Conservation (phyloP, 1,140 invertebrate species). For the Phocides pigmalion region DNA sequence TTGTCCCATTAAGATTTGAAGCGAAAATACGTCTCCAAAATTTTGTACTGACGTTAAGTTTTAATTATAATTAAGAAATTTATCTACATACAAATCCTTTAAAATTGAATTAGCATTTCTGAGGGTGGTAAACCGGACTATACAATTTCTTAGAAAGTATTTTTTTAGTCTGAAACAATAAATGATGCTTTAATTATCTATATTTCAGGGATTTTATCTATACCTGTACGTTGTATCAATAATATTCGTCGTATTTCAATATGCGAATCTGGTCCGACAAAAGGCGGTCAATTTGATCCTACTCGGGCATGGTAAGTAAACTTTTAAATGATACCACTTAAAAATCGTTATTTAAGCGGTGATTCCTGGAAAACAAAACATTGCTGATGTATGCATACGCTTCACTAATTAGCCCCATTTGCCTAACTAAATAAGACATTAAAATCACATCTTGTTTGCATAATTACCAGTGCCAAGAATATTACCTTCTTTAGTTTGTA, state of each 20-base stretch:
- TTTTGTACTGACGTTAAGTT: too few relatives aligned
- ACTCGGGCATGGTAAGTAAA: constrained; percentile 65
- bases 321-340: constrained; percentile 35
- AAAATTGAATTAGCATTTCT: too few relatives aligned
- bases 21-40: too few relatives aligned
- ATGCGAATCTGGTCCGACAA: constrained; percentile 85
- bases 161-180: too few relatives aligned
- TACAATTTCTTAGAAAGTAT: too few relatives aligned
- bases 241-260: constrained; percentile 92
- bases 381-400: constrained; percentile 43
- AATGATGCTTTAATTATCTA: constrained; percentile 41
- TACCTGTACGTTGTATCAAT: constrained; percentile 92
- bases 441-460: constrained; percentile 81
- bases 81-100: too few relatives aligned
- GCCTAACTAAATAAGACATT: constrained; percentile 80
- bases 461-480: constrained; percentile 74
- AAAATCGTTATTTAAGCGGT: constrained; percentile 16
- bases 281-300: constrained; percentile 74
- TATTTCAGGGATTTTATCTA: constrained; percentile 91
- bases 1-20: too few relatives aligned
- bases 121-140: too few relatives aligned
- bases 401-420: constrained; percentile 75
- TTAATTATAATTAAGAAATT: too few relatives aligned
- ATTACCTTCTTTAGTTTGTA: constrained; percentile 72
- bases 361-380: constrained; percentile 42